A percentile compares a stretch with the other conserved stretches of the same genome.
Conservation (phyloP, 2,888 invertebrate genomes). For the Cordilura impudica region DNA sequence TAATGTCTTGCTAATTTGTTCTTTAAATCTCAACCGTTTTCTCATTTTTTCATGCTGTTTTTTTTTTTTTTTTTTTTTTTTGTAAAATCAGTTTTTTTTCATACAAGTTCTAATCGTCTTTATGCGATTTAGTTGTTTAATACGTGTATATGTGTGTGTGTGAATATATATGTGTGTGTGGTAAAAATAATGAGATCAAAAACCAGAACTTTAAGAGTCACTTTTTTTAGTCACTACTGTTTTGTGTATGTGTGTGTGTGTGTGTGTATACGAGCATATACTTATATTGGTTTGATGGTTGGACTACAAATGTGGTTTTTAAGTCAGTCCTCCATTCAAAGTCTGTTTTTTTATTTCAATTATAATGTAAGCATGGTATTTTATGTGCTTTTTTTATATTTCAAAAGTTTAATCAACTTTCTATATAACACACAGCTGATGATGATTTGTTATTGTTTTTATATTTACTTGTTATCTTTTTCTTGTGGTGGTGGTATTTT, state of each 20-base stretch:
- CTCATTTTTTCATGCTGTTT: neutral
- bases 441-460: conserved; percentile 29
- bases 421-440: neutral
- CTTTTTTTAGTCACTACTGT: conserved; percentile 15
- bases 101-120: conserved; percentile 2
- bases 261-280: no score
- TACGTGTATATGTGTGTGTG: neutral
- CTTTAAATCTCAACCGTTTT: neutral
- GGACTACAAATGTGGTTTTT: neutral
- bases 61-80: neutral
- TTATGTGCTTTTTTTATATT: neutral
- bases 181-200: neutral
- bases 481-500: neutral
- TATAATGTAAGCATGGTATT: conserved; percentile 7
- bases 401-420: conserved; percentile 43
- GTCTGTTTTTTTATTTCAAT: conserved; percentile 10
- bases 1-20: conserved; percentile 12
- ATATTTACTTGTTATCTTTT: neutral
- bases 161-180: neutral
- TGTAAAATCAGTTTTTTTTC: neutral
- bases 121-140: neutral
- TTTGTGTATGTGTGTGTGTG: neutral
- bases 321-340: conserved; percentile 12
- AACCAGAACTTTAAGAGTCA: conserved; percentile 24
- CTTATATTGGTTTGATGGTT: neutral